Percentiles rank a stretch among this genome's conserved stretches.
These are phyloP conservation scores for Peromyscus polionotus DNA, from an alignment of 2,113 vertebrate genomes.

Conservation along the genomic window DNA sequence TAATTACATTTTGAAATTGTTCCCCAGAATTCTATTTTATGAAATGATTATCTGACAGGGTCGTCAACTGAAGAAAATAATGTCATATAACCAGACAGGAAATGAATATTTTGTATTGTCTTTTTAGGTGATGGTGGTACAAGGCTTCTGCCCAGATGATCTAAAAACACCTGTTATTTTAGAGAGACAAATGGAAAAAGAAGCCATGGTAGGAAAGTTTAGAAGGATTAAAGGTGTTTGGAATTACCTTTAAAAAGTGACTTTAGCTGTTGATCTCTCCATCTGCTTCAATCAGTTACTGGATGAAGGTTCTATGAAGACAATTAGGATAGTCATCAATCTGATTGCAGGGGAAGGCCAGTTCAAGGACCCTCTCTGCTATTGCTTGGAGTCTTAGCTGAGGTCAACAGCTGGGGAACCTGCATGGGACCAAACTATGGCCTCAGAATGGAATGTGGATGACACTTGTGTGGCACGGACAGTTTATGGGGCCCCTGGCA, in stretches of 20 bases:
- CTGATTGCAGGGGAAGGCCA: too few relatives aligned
- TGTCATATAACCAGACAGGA: not conserved
- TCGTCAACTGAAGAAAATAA: not conserved
- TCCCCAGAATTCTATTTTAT: not conserved
- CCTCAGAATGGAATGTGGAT: too few relatives aligned
- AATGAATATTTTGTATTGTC: not conserved
- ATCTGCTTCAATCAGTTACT: too few relatives aligned
- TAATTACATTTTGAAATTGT: not conserved
- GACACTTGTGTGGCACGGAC: too few relatives aligned
- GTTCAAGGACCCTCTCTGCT: too few relatives aligned
- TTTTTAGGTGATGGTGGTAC: not conserved
- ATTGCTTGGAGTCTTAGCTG: too few relatives aligned
- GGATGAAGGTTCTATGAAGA: too few relatives aligned
- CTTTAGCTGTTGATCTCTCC: not conserved
- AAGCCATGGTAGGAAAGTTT: not conserved
- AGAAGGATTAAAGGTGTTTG: not conserved
- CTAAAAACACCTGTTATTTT: slow-evolving; percentile 11
- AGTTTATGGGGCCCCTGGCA: too few relatives aligned
- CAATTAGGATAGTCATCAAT: too few relatives aligned
- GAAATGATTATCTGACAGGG: not conserved
- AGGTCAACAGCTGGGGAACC: too few relatives aligned
- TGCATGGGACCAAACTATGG: too few relatives aligned
- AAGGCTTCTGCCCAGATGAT: not conserved
- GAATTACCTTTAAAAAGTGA: not conserved
- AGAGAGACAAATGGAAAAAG: not conserved